A percentile compares a stretch with the other conserved stretches of the same genome.
Evolutionary conservation across 2,888 invertebrate genomes (phyloP).

Genomic region (Ischnura elegans): DNA sequence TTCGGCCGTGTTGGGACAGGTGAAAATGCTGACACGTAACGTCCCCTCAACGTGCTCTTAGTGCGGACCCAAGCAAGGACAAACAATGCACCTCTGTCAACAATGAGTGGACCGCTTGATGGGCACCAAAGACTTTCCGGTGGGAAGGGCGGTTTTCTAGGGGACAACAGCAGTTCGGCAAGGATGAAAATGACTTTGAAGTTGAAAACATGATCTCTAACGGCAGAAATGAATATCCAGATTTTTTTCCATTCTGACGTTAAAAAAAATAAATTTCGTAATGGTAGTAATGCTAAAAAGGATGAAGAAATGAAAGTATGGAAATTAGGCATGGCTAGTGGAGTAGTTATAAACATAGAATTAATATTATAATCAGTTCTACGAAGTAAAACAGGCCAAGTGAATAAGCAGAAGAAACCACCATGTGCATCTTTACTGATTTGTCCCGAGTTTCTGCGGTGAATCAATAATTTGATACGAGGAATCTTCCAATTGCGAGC

Average conservation of each 20-base stretch:
- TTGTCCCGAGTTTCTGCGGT: too few relatives aligned
- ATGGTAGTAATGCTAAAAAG: too few relatives aligned
- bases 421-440: too few relatives aligned
- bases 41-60: conserved; percentile 28
- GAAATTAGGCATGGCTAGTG: too few relatives aligned
- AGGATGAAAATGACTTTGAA: neutral
- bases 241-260: neutral
- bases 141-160: neutral
- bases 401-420: too few relatives aligned
- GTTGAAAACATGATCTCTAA: neutral
- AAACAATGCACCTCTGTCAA: conserved; percentile 52
- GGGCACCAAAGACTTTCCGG: neutral
- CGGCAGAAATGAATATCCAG: neutral
- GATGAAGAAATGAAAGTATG: too few relatives aligned
- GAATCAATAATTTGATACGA: too few relatives aligned
- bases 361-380: too few relatives aligned
- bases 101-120: conserved; percentile 29
- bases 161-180: neutral
- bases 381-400: too few relatives aligned
- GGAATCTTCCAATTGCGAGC: too few relatives aligned
- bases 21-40: conserved; percentile 49
- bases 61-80: neutral
- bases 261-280: neutral
- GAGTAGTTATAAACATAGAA: too few relatives aligned
- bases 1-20: neutral